Conservation (phyloP, 1,140 invertebrate genomes). For the Aethina tumida region DNA sequence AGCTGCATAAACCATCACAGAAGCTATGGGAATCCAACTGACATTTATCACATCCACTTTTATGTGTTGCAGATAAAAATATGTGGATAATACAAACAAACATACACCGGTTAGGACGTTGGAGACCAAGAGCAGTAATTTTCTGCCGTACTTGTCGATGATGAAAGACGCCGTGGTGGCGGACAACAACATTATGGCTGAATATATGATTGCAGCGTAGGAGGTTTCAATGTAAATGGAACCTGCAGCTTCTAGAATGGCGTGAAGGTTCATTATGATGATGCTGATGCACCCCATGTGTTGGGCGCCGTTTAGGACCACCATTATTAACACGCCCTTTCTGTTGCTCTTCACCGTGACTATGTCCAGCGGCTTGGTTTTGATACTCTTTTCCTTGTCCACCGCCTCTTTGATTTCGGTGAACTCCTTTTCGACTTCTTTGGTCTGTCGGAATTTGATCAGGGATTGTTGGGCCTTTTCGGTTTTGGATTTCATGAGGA, state of each 20-base stretch:
- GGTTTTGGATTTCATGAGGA: conserved; percentile 26
- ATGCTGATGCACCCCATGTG: conserved; percentile 23
- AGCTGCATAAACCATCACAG: conserved; percentile 18
- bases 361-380: conserved; percentile 16
- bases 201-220: conserved; percentile 21
- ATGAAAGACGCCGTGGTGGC: conserved; percentile 26
- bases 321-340: conserved; percentile 20
- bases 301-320: conserved; percentile 21
- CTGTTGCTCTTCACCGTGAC: conserved; percentile 20
- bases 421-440: conserved; percentile 31
- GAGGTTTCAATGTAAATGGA: conserved; percentile 12
- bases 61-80: conserved; percentile 18
- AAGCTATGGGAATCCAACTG: conserved; percentile 18
- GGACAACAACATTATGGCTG: conserved; percentile 23
- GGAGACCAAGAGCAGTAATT: conserved; percentile 32
- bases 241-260: conserved; percentile 18
- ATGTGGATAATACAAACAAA: conserved; percentile 14
- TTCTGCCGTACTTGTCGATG: conserved; percentile 37
- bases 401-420: conserved; percentile 22
- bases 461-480: conserved; percentile 41
- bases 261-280: conserved; percentile 24
- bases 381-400: conserved; percentile 19
- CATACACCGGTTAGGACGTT: conserved; percentile 11
- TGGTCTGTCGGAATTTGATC: conserved; percentile 39
- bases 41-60: conserved; percentile 5